A percentile compares a stretch with the other conserved stretches of the same genome.
Evolutionary conservation across 2,113 vertebrate genomes (phyloP).

Genomic region (Eptesicus fuscus): DNA sequence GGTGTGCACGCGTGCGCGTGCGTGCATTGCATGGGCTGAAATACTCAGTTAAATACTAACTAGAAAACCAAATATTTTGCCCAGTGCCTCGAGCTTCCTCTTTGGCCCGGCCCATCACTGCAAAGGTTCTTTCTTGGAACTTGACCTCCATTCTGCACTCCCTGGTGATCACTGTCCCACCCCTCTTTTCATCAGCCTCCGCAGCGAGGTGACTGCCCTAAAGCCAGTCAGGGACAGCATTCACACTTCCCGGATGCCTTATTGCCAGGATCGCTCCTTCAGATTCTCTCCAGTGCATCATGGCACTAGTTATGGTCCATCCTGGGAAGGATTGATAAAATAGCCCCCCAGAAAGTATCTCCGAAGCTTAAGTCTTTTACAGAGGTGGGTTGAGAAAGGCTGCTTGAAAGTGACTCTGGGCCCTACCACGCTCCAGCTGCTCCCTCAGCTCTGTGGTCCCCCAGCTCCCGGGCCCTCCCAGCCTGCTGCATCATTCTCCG

Average conservation of each 20-base stretch:
- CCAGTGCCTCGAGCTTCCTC: not conserved
- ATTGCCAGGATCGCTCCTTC: no score
- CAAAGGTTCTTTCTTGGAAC: not conserved
- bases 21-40: not conserved
- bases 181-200: not conserved
- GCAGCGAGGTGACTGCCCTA: not conserved
- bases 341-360: not conserved
- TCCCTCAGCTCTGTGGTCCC: not conserved
- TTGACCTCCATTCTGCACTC: not conserved
- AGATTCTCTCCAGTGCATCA: not conserved
- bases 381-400: not conserved
- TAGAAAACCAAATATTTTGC: not conserved
- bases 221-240: not conserved
- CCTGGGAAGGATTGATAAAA: not conserved
- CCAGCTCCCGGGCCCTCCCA: not conserved
- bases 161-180: not conserved
- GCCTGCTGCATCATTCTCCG: not conserved
- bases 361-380: not conserved
- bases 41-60: not conserved
- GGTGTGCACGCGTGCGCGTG: accelerated
- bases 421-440: accelerated
- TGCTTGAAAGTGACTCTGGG: not conserved
- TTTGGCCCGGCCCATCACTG: not conserved
- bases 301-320: accelerated
- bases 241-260: not conserved